Percentiles rank a stretch among this genome's conserved stretches.
These are phyloP conservation scores for Lutraria rhynchaena DNA, from an alignment of 1,140 invertebrate species.

Conservation along the genomic window DNA sequence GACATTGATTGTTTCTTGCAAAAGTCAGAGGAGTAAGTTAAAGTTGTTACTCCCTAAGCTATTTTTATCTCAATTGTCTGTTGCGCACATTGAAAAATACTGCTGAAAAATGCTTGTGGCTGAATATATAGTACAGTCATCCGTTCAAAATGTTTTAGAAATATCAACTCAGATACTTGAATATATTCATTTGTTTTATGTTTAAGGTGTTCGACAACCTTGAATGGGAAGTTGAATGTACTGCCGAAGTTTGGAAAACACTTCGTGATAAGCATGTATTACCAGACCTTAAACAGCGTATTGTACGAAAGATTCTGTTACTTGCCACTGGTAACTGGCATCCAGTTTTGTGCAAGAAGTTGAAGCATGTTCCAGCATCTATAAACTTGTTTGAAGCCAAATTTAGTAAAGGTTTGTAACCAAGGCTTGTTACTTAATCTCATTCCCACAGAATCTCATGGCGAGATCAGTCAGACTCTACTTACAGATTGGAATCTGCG, in stretches of 20 bases:
- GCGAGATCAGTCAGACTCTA: too few species aligned
- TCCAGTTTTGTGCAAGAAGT: slow-evolving; percentile 64
- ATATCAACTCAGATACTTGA: background rate
- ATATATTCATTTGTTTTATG: slow-evolving; percentile 12
- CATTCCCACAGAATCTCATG: too few species aligned
- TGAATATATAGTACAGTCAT: too few species aligned
- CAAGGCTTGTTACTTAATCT: background rate
- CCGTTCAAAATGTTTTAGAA: too few species aligned
- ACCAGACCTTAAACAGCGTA: slow-evolving; percentile 65
- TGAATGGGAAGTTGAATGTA: slow-evolving; percentile 80
- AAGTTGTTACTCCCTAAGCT: too few species aligned
- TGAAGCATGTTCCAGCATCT: slow-evolving; percentile 64
- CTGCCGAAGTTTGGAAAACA: slow-evolving; percentile 74
- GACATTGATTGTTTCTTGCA: too few species aligned
- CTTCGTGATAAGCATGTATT: slow-evolving; percentile 70
- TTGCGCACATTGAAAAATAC: too few species aligned
- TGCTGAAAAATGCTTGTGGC: too few species aligned
- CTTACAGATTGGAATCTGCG: too few species aligned
- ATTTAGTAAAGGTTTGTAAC: slow-evolving; percentile 64
- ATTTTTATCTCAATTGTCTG: too few species aligned
- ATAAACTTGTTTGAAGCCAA: slow-evolving; percentile 74
- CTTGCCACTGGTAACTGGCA: slow-evolving; percentile 76
- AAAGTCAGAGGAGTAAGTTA: too few species aligned
- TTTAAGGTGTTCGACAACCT: slow-evolving; percentile 74
- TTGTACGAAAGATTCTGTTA: slow-evolving; percentile 69